Evolutionary conservation across 2,113 vertebrate species (phyloP), one percentile per base, ranked within the genome.

Genomic region (Ammospiza nelsoni): DNA sequence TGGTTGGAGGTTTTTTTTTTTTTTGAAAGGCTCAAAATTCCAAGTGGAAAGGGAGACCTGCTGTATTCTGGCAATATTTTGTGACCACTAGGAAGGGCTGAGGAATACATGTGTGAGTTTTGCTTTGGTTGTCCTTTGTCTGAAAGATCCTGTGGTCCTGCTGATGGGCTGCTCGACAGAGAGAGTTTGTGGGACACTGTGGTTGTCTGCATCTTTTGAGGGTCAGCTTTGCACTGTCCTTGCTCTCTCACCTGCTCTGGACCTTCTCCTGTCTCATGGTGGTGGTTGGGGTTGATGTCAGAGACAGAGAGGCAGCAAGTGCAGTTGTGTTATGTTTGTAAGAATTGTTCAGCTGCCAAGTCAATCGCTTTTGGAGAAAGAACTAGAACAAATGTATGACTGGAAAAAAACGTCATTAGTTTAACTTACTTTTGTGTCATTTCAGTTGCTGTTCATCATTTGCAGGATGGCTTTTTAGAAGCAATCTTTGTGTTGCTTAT

Each of bases 221-320:
- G 23, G 46, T 52, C 28, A 31, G 9, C 19, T 41, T 63, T 72
- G 55, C 12, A 4, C 73, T 1, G 0, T 62, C 57, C 31, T 74
- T 0, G 0, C 6, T 43, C 33, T 77, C 37, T 85, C 24, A 43
- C 46, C 24, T 51, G 11, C 28, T 61, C 49, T 41, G 11, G 1
- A 1, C 22, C 4, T 78, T 69, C 79, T 79, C 23, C 25, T 86
- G 16, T 33, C 41, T n/a, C 9, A 1, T 51, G 49, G 14, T 51
- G 41, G 14, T 44, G 24, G 5, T 37, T 51, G 57, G 61, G 43
- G 33, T 31, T 29, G 51, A 15, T 48, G 49, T 52, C 0, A 27
- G 41, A 87, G 77, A 39, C 31, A 61, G 62, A 69, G 9, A 12
- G 39, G 48, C 1, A 1, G 46, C 63, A 69, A 83, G 43, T 67